These are phyloP conservation scores for Torymus aiolomorphi DNA, from an alignment of 2,888 invertebrate species.

Conservation along the genomic window DNA sequence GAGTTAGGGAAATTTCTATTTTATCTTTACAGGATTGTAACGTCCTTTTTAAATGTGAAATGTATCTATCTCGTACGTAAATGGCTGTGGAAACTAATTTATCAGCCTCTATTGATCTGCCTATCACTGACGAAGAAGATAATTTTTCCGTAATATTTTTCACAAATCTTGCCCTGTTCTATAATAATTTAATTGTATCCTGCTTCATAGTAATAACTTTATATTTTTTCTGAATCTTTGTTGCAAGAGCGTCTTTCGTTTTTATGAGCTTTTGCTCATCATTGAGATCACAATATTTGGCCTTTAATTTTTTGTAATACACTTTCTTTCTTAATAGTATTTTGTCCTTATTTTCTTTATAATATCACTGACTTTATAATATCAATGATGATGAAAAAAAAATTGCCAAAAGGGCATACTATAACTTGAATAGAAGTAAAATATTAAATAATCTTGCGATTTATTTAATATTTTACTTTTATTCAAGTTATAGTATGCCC, in stretches of 20 bases:
- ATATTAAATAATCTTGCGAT: too few species aligned
- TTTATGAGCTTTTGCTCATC: not conserved
- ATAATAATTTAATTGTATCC: not conserved
- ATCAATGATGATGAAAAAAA: too few species aligned
- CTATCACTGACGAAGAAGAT: not conserved
- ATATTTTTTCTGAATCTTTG: not conserved
- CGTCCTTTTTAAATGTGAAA: too few species aligned
- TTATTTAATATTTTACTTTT: too few species aligned
- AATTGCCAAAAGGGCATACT: too few species aligned
- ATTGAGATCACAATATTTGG: too few species aligned
- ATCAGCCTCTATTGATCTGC: slow-evolving; percentile 49
- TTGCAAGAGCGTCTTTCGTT: not conserved
- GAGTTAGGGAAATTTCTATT: slow-evolving; percentile 36
- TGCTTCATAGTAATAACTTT: not conserved
- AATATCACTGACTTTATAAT: too few species aligned
- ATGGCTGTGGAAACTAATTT: slow-evolving; percentile 44
- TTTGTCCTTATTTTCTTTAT: too few species aligned
- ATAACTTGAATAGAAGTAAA: too few species aligned
- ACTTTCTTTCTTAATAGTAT: too few species aligned
- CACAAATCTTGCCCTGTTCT: not conserved
- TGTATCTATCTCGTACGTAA: slow-evolving; percentile 40
- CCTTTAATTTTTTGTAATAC: too few species aligned
- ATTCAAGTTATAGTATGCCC: too few species aligned
- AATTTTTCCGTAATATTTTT: not conserved
- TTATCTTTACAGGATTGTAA: slow-evolving; percentile 35